Evolutionary conservation across 2,888 invertebrate species (phyloP).

Genomic region (Morinoia aosen): DNA sequence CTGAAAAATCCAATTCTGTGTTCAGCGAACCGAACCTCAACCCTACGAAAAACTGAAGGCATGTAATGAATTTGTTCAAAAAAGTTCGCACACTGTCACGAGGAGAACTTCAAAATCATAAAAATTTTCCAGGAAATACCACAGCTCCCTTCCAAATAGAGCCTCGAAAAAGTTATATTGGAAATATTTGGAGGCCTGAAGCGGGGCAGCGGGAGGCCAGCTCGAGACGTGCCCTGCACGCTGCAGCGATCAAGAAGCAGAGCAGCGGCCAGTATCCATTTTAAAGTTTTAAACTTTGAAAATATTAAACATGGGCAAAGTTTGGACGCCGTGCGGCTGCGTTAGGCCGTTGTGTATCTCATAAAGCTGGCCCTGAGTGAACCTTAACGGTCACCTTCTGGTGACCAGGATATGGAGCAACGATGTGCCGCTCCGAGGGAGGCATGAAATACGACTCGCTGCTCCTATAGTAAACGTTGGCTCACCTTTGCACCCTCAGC

Average conservation of each 20-base stretch:
- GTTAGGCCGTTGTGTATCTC: constrained; percentile 10
- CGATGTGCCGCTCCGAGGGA: background rate
- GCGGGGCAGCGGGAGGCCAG: background rate
- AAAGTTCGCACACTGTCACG: background rate
- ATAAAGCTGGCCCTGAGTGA: background rate
- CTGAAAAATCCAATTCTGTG: too few relatives aligned
- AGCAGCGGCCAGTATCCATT: background rate
- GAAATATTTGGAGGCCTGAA: background rate
- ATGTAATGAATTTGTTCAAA: background rate
- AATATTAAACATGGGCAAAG: constrained; percentile 16
- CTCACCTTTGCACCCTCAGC: background rate
- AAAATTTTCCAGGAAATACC: background rate
- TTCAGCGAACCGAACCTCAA: background rate
- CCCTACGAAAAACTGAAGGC: background rate
- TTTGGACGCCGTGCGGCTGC: background rate
- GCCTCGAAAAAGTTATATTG: constrained; percentile 1
- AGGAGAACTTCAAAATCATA: background rate
- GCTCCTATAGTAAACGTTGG: background rate
- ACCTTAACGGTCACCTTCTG: background rate
- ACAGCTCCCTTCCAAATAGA: background rate
- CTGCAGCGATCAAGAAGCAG: background rate
- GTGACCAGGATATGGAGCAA: background rate
- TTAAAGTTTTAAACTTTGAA: background rate
- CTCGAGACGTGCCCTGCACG: background rate
- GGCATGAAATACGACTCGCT: background rate